Conservation (phyloP, 2,888 invertebrate species). For the Scaptodrosophila latifasciaeformis region DNA sequence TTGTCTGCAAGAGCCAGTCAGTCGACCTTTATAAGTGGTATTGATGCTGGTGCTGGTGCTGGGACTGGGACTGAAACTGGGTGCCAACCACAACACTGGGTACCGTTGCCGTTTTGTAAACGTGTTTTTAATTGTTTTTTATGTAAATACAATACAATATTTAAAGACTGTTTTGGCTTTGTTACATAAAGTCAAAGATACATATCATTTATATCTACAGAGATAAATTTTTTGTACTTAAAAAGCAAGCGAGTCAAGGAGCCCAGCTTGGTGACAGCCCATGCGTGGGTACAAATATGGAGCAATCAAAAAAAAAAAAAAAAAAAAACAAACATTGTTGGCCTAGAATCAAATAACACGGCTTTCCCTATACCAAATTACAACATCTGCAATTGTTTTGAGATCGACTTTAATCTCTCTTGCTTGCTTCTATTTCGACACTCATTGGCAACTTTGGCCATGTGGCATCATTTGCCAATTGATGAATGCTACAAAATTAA, state of each 20-base stretch:
- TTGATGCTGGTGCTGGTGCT: conserved; percentile 5
- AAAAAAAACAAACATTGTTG: conserved; percentile 41
- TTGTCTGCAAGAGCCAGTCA: conserved; percentile 20
- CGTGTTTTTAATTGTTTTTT: conserved; percentile 54
- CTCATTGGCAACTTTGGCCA: conserved; percentile 31
- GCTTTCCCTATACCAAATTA: too few relatives aligned
- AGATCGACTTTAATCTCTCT: too few relatives aligned
- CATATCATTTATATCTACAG: too few relatives aligned
- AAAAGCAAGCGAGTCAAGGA: too few relatives aligned
- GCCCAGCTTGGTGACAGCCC: too few relatives aligned
- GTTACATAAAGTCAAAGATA: conserved; percentile 51
- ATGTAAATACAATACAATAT: conserved; percentile 58
- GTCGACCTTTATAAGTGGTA: conserved; percentile 36
- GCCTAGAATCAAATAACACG: too few relatives aligned
- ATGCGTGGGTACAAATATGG: too few relatives aligned
- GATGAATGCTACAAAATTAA: conserved; percentile 58
- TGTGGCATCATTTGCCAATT: too few relatives aligned
- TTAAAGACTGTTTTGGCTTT: conserved; percentile 43
- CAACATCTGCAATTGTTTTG: too few relatives aligned
- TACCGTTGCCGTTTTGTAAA: conserved; percentile 47
- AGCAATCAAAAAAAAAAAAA: conserved; percentile 9
- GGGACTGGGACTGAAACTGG: conserved; percentile 25
- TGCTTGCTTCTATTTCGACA: conserved; percentile 5
- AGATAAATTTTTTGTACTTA: too few relatives aligned
- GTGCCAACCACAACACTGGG: conserved; percentile 22